Conservation (phyloP, 2,113 vertebrate species). For the Chloebia gouldiae region DNA sequence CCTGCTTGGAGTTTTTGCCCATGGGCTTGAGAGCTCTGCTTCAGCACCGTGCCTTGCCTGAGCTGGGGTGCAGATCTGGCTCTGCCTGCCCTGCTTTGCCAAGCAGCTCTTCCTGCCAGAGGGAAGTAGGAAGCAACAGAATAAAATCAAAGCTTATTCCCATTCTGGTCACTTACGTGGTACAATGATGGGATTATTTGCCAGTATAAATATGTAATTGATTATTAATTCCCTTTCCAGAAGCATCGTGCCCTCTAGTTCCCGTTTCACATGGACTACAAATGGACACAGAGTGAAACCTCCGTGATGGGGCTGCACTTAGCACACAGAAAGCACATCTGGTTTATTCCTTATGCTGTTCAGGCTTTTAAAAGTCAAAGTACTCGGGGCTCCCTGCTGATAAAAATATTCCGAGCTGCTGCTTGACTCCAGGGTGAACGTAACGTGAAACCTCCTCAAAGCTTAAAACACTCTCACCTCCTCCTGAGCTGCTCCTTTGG, state of each 20-base stretch:
- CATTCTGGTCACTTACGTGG: background rate
- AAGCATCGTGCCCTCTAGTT: background rate
- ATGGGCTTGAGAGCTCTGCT: background rate
- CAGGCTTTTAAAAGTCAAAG: background rate
- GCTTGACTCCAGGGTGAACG: background rate
- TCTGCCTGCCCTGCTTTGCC: background rate
- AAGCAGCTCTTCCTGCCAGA: background rate
- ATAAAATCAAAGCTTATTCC: background rate
- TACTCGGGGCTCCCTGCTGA: background rate
- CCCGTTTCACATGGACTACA: background rate
- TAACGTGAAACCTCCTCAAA: conserved; percentile 39
- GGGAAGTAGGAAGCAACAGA: background rate
- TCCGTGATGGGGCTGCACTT: background rate
- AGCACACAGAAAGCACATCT: background rate
- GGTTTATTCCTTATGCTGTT: background rate
- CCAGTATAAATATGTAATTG: background rate
- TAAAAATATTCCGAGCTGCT: conserved; percentile 35
- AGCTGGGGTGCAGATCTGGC: background rate
- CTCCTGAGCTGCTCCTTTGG: background rate
- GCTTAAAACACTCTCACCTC: background rate
- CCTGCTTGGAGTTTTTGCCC: background rate
- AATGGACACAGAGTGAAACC: background rate
- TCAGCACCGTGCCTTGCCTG: background rate
- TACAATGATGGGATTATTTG: background rate
- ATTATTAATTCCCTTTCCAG: background rate